phyloP scores from a whole-genome alignment of 2,888 invertebrate species.

The Diarsia brunnea region DNA sequence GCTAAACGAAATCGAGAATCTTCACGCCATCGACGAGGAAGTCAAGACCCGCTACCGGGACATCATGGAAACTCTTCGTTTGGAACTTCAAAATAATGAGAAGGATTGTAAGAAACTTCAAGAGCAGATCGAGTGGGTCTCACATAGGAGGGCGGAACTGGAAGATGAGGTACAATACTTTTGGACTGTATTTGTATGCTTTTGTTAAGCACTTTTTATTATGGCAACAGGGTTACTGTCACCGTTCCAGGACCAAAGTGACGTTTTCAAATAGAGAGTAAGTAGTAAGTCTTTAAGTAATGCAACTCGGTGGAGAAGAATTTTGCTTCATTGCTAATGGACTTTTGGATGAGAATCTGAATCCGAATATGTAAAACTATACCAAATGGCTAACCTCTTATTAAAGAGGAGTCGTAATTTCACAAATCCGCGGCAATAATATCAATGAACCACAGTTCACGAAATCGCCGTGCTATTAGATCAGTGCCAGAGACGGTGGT shows the following conservation, averaged over 20 bases:
- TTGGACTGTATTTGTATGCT: not conserved
- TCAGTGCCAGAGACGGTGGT: not conserved
- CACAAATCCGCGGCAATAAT: not conserved
- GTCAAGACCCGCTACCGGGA: conserved; percentile 80
- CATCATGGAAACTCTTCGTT: conserved; percentile 82
- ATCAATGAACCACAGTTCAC: not conserved
- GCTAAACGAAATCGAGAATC: conserved; percentile 85
- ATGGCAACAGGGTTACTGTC: not conserved
- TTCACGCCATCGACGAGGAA: conserved; percentile 84
- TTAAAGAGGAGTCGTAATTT: not conserved
- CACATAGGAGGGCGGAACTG: conserved; percentile 82
- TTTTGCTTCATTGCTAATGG: not conserved
- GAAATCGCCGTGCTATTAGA: not conserved
- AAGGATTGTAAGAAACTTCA: conserved; percentile 86
- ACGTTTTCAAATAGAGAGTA: not conserved
- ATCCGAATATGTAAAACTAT: not conserved
- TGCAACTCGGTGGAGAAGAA: not conserved
- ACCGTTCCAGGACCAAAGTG: not conserved
- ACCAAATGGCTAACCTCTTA: not conserved
- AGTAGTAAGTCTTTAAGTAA: not conserved
- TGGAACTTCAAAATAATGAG: conserved; percentile 82
- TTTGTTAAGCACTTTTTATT: not conserved
- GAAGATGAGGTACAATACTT: conserved; percentile 80
- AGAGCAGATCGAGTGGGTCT: conserved; percentile 88
- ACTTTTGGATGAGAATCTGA: not conserved